Percentiles rank a stretch among this genome's conserved stretches.
phyloP scores from a whole-genome alignment of 35 echinoderm and acorn worm genomes.

The Amphiura filiformis region DNA sequence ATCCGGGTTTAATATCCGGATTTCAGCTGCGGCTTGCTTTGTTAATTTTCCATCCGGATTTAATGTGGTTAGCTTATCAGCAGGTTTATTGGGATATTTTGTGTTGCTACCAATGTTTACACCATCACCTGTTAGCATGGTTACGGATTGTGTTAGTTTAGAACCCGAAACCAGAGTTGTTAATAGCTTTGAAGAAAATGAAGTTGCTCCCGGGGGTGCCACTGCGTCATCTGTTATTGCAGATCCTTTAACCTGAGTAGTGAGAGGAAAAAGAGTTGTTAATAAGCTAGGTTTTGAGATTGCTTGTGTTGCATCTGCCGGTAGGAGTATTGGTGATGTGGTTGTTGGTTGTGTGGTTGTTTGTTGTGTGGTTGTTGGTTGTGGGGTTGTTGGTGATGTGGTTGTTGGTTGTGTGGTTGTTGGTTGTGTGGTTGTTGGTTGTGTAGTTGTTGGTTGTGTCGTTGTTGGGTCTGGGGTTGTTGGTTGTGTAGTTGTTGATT shows the following conservation, averaged over 20 bases:
- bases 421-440: too few species aligned
- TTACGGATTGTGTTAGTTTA: neutral
- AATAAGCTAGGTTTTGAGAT: neutral
- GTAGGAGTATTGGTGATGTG: too few species aligned
- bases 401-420: too few species aligned
- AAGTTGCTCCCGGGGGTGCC: too few species aligned
- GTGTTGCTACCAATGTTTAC: neutral
- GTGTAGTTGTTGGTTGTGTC: too few species aligned
- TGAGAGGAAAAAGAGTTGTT: neutral
- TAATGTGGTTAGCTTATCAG: too few species aligned
- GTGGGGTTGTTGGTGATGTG: neutral
- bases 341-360: constrained; percentile 6
- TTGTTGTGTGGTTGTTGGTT: too few species aligned
- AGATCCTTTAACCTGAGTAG: neutral
- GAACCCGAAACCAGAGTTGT: neutral
- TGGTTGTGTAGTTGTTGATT: neutral
- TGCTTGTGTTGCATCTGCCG: neutral
- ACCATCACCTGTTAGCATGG: neutral
- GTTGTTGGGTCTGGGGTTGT: constrained; percentile 8
- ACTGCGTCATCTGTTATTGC: neutral
- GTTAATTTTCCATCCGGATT: neutral
- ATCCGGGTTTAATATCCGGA: neutral
- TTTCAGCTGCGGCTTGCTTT: neutral
- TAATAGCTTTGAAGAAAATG: neutral
- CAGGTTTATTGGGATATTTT: too few species aligned